These are phyloP conservation scores for Sula dactylatra DNA, from an alignment of 2,113 vertebrate species.

Conservation along the genomic window DNA sequence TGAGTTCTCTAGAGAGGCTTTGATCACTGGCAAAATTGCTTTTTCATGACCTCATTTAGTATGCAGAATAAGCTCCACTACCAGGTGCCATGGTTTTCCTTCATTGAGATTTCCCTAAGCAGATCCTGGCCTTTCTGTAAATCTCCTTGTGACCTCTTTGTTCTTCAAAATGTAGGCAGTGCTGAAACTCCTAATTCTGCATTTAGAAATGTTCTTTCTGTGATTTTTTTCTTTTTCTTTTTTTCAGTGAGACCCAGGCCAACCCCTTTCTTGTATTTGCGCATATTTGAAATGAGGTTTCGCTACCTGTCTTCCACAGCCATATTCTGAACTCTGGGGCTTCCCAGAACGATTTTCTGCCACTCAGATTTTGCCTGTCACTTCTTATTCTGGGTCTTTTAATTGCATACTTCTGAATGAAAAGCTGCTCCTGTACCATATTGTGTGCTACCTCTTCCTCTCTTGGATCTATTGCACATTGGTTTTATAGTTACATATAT, in stretches of 20 bases:
- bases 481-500: not conserved
- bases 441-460: not conserved
- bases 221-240: not conserved
- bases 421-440: not conserved
- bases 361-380: not conserved
- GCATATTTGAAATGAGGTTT: not conserved
- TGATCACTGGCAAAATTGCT: slow-evolving; percentile 18
- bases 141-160: not conserved
- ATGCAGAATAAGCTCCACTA: slow-evolving; percentile 41
- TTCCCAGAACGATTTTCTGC: not conserved
- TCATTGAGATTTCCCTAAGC: not conserved
- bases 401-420: not conserved
- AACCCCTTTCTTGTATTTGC: not conserved
- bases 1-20: not conserved
- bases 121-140: not conserved
- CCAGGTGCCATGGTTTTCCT: not conserved
- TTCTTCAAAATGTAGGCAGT: slow-evolving; percentile 4
- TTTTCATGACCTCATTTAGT: slow-evolving; percentile 16
- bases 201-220: not conserved
- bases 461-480: rapidly evolving
- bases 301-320: not conserved
- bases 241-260: not conserved
- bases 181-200: not conserved
- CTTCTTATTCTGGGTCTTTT: not conserved
- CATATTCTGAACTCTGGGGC: not conserved